These are phyloP conservation scores for Archocentrus centrarchus DNA, from an alignment of 2,113 vertebrate genomes.

Conservation along the genomic window DNA sequence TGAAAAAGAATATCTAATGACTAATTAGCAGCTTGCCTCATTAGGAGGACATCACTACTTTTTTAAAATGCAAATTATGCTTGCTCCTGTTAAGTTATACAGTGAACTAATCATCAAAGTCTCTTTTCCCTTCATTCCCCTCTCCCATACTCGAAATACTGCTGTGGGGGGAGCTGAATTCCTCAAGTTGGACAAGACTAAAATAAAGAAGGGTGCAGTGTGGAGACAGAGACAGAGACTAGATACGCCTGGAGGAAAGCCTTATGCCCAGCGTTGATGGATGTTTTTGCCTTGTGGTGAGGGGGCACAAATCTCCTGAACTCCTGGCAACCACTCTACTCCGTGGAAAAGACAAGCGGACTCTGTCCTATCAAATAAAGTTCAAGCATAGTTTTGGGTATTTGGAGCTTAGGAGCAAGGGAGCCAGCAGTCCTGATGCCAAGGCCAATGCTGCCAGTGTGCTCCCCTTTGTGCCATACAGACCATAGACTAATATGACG, in stretches of 20 bases:
- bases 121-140: constrained; percentile 55
- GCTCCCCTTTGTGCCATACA: constrained; percentile 60
- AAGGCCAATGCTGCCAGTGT: constrained; percentile 56
- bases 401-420: background rate
- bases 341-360: constrained; percentile 45
- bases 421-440: constrained; percentile 35
- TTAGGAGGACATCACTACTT: constrained; percentile 79
- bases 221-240: constrained; percentile 28
- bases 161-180: constrained; percentile 44
- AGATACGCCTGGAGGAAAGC: constrained; percentile 25
- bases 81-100: constrained; percentile 74
- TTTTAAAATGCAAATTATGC: constrained; percentile 78
- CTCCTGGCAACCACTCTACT: constrained; percentile 31
- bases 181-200: constrained; percentile 65
- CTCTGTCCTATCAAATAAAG: constrained; percentile 55
- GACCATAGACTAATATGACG: constrained; percentile 56
- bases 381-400: constrained; percentile 55
- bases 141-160: constrained; percentile 42
- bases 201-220: constrained; percentile 58
- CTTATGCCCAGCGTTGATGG: constrained; percentile 64
- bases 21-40: constrained; percentile 82
- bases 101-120: constrained; percentile 80
- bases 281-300: constrained; percentile 66
- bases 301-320: constrained; percentile 39
- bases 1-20: constrained; percentile 82